Evolutionary conservation across 30 jellyfish, hydroid and myxozoan genomes (phyloP).

Genomic region (Nemopilema nomurai): DNA sequence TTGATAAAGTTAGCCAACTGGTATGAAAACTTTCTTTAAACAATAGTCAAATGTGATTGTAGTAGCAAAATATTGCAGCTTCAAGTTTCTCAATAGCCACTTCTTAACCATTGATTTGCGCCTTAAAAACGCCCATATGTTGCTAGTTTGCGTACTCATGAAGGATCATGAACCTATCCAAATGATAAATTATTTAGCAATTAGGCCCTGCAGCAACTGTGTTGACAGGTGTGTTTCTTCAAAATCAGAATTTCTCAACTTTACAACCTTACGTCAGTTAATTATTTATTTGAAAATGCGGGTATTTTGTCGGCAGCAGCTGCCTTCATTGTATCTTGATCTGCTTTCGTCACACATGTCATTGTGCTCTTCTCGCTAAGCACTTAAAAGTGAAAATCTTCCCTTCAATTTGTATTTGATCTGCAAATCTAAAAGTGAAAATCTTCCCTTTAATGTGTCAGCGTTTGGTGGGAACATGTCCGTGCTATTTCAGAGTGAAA

Average conservation of each 20-base stretch:
- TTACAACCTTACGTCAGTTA: not conserved
- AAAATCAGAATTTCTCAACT: not conserved
- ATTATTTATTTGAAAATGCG: not conserved
- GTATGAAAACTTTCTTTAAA: too few species aligned
- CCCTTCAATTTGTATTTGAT: not conserved
- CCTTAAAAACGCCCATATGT: not conserved
- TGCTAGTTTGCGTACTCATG: not conserved
- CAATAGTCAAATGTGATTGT: too few species aligned
- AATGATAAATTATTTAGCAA: not conserved
- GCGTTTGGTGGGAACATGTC: too few species aligned
- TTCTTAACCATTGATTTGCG: too few species aligned
- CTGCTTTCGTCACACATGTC: not conserved
- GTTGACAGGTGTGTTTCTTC: not conserved
- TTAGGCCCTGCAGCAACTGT: not conserved
- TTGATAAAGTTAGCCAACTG: too few species aligned
- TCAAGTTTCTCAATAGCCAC: too few species aligned
- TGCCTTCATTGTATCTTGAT: not conserved
- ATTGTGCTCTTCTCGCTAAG: not conserved
- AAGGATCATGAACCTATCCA: not conserved
- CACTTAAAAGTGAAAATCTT: not conserved
- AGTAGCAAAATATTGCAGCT: too few species aligned
- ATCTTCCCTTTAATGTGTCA: not conserved
- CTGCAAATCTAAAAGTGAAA: not conserved
- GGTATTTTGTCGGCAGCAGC: not conserved
- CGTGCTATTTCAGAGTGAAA: too few species aligned